Evolutionary conservation across 1,140 invertebrate species (phyloP).

Genomic region (Orchesella cincta): DNA sequence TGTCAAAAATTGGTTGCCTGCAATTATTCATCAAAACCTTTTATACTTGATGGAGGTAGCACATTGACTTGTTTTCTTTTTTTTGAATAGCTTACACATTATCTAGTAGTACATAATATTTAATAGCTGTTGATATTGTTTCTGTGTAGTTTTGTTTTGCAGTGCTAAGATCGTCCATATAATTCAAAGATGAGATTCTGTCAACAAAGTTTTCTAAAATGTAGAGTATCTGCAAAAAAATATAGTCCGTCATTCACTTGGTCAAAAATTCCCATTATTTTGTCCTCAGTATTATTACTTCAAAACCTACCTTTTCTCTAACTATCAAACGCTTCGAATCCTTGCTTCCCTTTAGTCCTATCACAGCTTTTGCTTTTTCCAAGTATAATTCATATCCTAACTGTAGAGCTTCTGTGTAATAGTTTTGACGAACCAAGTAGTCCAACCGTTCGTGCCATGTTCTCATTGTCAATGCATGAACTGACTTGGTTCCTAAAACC

Average conservation of each 20-base stretch:
- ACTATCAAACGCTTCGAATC: conserved; percentile 64
- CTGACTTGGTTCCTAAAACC: conserved; percentile 77
- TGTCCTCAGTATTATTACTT: neutral
- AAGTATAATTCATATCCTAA: conserved; percentile 70
- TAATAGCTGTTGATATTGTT: conserved; percentile 58
- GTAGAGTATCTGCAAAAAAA: conserved; percentile 60
- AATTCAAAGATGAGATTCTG: conserved; percentile 48
- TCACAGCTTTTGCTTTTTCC: conserved; percentile 69
- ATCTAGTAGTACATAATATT: conserved; percentile 58
- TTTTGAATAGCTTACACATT: conserved; percentile 54
- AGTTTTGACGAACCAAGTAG: conserved; percentile 68
- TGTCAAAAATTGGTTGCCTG: conserved; percentile 61
- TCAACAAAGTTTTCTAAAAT: conserved; percentile 61
- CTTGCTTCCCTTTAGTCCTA: conserved; percentile 63
- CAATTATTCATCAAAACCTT: too few relatives aligned
- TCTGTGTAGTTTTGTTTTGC: conserved; percentile 53
- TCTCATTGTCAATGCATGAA: conserved; percentile 78
- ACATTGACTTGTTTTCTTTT: conserved; percentile 30
- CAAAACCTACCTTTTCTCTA: conserved; percentile 61
- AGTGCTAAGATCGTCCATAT: conserved; percentile 48
- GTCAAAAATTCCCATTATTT: neutral
- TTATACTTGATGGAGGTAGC: too few relatives aligned
- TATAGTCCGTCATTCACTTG: conserved; percentile 25
- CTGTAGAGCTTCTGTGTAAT: conserved; percentile 66
- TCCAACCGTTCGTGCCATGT: conserved; percentile 78